Base-by-base conservation (phyloP, 1,140 invertebrate genomes). In the Liolophura sinensis region DNA sequence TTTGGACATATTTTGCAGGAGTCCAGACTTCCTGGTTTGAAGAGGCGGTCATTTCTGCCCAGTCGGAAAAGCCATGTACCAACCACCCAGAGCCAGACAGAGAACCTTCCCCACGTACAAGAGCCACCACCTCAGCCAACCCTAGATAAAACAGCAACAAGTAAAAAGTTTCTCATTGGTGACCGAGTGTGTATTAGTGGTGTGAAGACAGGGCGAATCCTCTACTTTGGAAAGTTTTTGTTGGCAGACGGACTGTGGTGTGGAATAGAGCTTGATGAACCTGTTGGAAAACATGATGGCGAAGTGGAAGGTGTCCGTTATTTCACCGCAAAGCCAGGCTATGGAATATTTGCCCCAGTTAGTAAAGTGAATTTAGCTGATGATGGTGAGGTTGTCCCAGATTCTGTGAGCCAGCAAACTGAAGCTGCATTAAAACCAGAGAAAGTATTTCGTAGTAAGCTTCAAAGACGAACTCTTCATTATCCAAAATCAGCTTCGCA, bases 281-380 rank as follows among this genome's bases (percentile, higher is more conserved):
- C 77, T 9, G 80, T 80, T 56, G 84, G 84, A 9, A 77, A 77
- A 62, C 78, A 84, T 67, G 80, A 83, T 70, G 84, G 84, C 12
- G 68, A 76, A 31, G 75, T 82, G n/a, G 73, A 81, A 65, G 82
- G 79, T 14, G 73, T 78, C 11, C 67, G 80, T 11, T 85, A 84
- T 68, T 85, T 85, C 71, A 66, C 72, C 20, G 84, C 82, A 68
- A 51, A 62, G 40, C 65, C 69, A 11, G 77, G 78, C 40, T 77
- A 81, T 64, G 84, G 83, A 18, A 78, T 85, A 62, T 84, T 84
- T 70, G 84, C 82, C 22, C 82, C 82, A 12, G 63, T 75, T 50
- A 78, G 79, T 16, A 81, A 82, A 71, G 79, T 84, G 16, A 40
- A 9, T 40, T 40, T 40, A 40, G 46, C 61, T 60, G 31, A 63